phyloP scores from a whole-genome alignment of 2,888 invertebrate species.

The Dermolepida albohirtum region DNA sequence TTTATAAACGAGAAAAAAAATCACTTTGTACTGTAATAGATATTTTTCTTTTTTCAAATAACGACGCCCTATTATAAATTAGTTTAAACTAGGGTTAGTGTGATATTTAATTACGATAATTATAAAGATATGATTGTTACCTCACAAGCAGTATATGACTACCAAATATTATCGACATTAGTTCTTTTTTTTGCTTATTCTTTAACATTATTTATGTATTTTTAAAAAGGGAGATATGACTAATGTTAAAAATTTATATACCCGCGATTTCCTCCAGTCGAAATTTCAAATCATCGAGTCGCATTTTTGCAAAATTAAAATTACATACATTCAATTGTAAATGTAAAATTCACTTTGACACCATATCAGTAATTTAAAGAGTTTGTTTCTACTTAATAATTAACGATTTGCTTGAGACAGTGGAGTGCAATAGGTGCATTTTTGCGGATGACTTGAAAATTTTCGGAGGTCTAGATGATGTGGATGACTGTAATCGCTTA shows the following conservation, averaged over 20 bases:
- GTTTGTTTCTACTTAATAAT: too few relatives aligned
- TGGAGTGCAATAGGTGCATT: too few relatives aligned
- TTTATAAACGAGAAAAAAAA: constrained; percentile 50
- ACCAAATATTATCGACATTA: constrained; percentile 56
- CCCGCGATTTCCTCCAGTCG: constrained; percentile 49
- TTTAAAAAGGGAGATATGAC: constrained; percentile 48
- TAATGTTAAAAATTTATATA: constrained; percentile 54
- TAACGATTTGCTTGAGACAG: too few relatives aligned
- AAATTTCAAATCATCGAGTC: constrained; percentile 9
- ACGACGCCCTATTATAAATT: constrained; percentile 52
- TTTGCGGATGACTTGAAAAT: too few relatives aligned
- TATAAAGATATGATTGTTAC: constrained; percentile 63
- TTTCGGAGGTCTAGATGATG: too few relatives aligned
- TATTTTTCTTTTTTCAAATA: constrained; percentile 48
- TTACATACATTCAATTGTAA: too few relatives aligned
- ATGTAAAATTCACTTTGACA: too few relatives aligned
- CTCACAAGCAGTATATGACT: constrained; percentile 59
- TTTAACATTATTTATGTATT: constrained; percentile 17
- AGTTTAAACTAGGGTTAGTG: constrained; percentile 55
- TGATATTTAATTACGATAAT: constrained; percentile 46
- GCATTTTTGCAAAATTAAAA: neutral
- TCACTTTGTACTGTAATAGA: constrained; percentile 62
- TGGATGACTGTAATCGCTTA: too few relatives aligned
- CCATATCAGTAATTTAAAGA: too few relatives aligned
- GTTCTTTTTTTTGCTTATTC: constrained; percentile 47